phyloP scores from a whole-genome alignment of 2,888 invertebrate species.

The Pammene fasciana region DNA sequence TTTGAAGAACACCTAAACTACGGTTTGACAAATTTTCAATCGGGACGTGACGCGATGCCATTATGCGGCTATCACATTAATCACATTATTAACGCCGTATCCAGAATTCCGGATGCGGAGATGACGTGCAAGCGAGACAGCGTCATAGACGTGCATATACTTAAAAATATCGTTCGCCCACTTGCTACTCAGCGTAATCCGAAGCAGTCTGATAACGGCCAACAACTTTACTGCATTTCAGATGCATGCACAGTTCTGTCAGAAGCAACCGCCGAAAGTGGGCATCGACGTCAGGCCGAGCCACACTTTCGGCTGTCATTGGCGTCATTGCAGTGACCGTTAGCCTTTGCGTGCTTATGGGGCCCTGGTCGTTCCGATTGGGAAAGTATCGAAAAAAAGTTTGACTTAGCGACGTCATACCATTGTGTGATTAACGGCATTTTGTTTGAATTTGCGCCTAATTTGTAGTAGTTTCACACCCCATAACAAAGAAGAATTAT shows the following conservation, averaged over 20 bases:
- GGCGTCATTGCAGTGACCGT: not conserved
- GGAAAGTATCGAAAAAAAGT: conserved; percentile 33
- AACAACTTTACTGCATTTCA: no score
- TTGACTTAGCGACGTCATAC: not conserved
- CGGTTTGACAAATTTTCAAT: no score
- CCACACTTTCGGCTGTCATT: not conserved
- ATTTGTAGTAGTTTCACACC: not conserved
- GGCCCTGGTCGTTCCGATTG: conserved; percentile 32
- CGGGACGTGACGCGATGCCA: no score
- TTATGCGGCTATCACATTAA: no score
- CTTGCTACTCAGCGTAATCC: no score
- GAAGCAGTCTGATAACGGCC: no score
- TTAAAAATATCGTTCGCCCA: no score
- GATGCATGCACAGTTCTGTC: not conserved
- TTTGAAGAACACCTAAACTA: no score
- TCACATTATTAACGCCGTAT: no score
- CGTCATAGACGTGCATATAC: no score
- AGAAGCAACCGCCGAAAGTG: conserved; percentile 2
- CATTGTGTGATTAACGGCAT: not conserved
- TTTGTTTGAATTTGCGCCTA: not conserved
- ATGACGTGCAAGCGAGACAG: no score
- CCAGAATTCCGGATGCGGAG: no score
- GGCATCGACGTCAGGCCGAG: not conserved
- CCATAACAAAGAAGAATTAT: not conserved
- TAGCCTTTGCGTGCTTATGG: conserved; percentile 21